Percentiles rank a stretch among this genome's conserved stretches.
These are phyloP conservation scores for Periophthalmodon schlosseri DNA, from an alignment of 2,113 vertebrate species.

Conservation along the genomic window DNA sequence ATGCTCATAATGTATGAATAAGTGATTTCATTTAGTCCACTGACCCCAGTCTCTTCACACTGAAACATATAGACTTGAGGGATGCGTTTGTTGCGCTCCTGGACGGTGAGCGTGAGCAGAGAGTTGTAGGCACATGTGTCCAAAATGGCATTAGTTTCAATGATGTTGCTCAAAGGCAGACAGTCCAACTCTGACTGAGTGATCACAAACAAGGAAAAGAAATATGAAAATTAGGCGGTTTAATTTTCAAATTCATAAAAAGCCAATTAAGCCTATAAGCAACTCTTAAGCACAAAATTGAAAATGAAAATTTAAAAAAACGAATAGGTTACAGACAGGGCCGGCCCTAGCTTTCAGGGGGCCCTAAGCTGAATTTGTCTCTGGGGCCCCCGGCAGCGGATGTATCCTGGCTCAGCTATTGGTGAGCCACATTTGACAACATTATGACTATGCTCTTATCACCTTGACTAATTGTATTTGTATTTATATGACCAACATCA, in stretches of 20 bases:
- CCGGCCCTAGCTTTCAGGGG: too few relatives aligned
- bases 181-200: constrained; percentile 84
- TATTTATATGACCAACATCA: too few relatives aligned
- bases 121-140: constrained; percentile 81
- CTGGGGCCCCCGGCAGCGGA: too few relatives aligned
- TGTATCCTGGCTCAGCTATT: too few relatives aligned
- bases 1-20: neutral
- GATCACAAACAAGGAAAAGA: neutral
- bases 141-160: constrained; percentile 66
- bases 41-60: constrained; percentile 84
- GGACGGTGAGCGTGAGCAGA: constrained; percentile 78
- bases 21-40: constrained; percentile 30
- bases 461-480: too few relatives aligned
- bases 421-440: too few relatives aligned
- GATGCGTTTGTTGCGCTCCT: constrained; percentile 50
- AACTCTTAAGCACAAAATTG: neutral
- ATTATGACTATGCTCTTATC: too few relatives aligned
- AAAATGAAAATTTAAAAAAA: too few relatives aligned
- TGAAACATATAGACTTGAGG: constrained; percentile 85
- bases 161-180: constrained; percentile 74
- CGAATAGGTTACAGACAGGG: neutral
- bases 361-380: too few relatives aligned
- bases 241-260: neutral
- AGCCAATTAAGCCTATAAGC: neutral
- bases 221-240: neutral